Evolutionary conservation across 2,797 vertebrate genomes (phyloP).

Genomic region (Rallus crepitans): DNA sequence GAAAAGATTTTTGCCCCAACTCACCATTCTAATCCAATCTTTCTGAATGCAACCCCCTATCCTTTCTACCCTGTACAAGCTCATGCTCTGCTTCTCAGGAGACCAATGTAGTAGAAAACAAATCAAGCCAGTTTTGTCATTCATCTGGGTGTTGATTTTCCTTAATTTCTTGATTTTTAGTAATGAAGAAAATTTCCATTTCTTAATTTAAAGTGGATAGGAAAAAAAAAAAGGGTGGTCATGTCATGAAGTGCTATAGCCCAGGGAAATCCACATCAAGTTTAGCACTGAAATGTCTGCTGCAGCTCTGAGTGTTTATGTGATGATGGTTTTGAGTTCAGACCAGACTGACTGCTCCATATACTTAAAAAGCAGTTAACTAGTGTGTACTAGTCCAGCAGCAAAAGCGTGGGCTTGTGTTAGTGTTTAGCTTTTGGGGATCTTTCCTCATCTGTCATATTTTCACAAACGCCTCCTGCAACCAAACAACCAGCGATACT

Average conservation of each 20-base stretch:
- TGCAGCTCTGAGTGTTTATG: background rate
- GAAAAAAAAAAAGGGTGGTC: background rate
- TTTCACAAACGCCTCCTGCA: background rate
- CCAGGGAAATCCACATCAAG: background rate
- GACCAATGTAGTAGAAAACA: background rate
- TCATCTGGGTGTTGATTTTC: background rate
- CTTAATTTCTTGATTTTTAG: too few relatives aligned
- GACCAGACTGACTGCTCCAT: background rate
- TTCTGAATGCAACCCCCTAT: fast-evolving
- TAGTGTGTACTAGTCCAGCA: background rate
- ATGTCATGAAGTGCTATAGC: background rate
- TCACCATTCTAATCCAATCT: fast-evolving
- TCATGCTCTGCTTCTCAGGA: background rate
- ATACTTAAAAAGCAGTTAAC: background rate
- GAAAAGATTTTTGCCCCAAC: background rate
- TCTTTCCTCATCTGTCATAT: background rate
- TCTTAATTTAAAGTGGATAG: background rate
- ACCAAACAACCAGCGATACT: background rate
- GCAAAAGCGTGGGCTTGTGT: background rate
- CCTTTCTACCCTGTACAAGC: fast-evolving
- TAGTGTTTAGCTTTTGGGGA: background rate
- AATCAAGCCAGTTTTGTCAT: background rate
- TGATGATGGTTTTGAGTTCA: background rate
- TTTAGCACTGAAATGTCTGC: background rate
- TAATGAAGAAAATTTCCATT: background rate